Conservation (phyloP, 2,113 vertebrate genomes). For the Trinectes maculatus region DNA sequence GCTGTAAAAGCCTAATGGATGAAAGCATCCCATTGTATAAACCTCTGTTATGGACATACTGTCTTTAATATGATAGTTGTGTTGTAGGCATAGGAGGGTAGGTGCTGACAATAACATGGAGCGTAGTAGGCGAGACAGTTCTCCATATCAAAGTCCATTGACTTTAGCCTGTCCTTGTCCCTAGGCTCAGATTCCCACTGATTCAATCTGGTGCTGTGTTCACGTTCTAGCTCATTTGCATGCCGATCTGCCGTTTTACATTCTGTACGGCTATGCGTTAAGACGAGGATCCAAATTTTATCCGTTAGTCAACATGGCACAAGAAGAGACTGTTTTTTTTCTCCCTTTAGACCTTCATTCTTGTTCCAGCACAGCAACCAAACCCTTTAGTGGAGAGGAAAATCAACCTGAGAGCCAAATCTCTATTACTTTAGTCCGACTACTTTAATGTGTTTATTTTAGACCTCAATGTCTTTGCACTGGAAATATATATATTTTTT, state of each 20-base stretch:
- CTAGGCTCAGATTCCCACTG: conserved; percentile 40
- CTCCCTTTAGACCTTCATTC: conserved; percentile 1
- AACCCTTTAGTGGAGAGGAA: conserved; percentile 9
- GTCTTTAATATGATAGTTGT: conserved; percentile 36
- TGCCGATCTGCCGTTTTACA: conserved; percentile 44
- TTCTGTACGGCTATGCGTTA: conserved; percentile 17
- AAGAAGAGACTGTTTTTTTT: neutral
- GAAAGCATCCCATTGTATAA: neutral
- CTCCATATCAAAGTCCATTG: conserved; percentile 57
- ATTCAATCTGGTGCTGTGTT: conserved; percentile 49
- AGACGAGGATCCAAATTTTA: conserved; percentile 32
- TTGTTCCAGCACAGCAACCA: conserved; percentile 3
- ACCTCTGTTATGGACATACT: conserved; percentile 26
- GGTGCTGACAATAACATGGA: conserved; percentile 25
- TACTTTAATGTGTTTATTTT: conserved; percentile 15
- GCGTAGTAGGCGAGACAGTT: conserved; percentile 26
- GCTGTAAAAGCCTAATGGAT: conserved; percentile 17
- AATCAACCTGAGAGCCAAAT: conserved; percentile 17
- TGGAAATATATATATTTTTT: neutral
- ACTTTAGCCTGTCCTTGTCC: conserved; percentile 63
- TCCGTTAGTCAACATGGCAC: conserved; percentile 36
- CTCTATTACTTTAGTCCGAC: conserved; percentile 18
- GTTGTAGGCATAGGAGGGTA: conserved; percentile 15
- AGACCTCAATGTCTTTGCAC: conserved; percentile 12
- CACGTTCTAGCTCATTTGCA: conserved; percentile 54